These are phyloP conservation scores for Brienomyrus brachyistius DNA, from an alignment of 2,113 vertebrate genomes.

Conservation along the genomic window DNA sequence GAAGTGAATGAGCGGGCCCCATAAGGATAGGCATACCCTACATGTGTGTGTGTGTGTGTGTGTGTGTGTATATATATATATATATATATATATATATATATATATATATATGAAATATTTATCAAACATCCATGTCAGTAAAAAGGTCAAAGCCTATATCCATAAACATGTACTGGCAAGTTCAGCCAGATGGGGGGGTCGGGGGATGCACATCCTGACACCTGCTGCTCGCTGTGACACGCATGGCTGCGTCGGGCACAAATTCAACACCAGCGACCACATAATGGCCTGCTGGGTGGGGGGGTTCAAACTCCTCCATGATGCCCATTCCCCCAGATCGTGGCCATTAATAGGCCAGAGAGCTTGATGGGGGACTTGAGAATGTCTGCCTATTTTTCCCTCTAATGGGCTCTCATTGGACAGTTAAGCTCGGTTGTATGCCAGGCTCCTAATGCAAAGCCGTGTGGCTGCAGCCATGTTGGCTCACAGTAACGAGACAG, in stretches of 20 bases:
- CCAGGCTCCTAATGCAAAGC: neutral
- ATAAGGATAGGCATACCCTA: too few relatives aligned
- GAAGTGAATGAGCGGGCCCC: too few relatives aligned
- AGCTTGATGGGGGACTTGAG: neutral
- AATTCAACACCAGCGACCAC: neutral
- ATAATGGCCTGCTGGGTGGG: neutral
- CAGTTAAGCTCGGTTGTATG: neutral
- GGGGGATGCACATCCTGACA: neutral
- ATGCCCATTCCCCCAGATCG: neutral
- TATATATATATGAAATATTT: neutral
- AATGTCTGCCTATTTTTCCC: neutral
- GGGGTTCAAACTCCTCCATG: neutral
- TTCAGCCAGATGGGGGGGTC: neutral
- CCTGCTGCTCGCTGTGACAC: neutral
- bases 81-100: too few relatives aligned
- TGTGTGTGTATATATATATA: too few relatives aligned
- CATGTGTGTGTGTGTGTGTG: too few relatives aligned
- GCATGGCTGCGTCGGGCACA: neutral
- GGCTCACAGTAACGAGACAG: neutral
- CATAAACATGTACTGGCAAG: constrained; percentile 6
- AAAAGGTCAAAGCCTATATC: neutral
- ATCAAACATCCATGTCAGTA: neutral
- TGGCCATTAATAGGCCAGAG: neutral
- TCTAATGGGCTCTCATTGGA: constrained; percentile 7
- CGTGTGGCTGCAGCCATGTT: neutral